Evolutionary conservation across 2,888 invertebrate species (phyloP).

Genomic region (Macropis europaea): DNA sequence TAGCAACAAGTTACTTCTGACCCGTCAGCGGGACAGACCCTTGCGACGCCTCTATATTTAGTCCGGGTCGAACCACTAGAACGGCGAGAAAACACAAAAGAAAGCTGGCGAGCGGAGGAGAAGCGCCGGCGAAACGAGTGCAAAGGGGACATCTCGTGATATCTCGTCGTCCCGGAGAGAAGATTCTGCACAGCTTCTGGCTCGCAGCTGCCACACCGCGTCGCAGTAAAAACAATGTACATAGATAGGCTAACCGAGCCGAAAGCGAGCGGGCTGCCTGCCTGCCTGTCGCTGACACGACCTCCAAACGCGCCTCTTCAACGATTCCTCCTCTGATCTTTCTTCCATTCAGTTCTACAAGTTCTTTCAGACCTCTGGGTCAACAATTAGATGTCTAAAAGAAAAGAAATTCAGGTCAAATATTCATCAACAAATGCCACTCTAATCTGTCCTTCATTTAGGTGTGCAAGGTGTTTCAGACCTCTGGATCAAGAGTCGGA

Average conservation of each 20-base stretch:
- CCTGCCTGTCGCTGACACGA: conserved; percentile 10
- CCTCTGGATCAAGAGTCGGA: too few species aligned
- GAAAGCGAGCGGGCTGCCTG: not conserved
- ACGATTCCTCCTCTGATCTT: too few species aligned
- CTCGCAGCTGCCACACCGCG: conserved; percentile 48
- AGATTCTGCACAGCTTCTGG: conserved; percentile 40
- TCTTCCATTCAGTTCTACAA: too few species aligned
- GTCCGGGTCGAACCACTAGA: conserved; percentile 63
- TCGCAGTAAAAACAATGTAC: conserved; percentile 40
- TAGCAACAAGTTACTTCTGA: conserved; percentile 73
- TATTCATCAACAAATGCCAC: too few species aligned
- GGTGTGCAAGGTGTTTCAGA: too few species aligned
- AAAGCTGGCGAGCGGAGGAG: conserved; percentile 38
- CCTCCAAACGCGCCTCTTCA: too few species aligned
- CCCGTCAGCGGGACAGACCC: conserved; percentile 64
- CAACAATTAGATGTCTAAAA: too few species aligned
- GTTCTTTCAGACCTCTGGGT: too few species aligned
- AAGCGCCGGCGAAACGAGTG: conserved; percentile 45
- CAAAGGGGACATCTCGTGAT: conserved; percentile 49
- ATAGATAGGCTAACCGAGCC: conserved; percentile 22
- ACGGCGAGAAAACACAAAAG: conserved; percentile 64
- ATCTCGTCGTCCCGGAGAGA: conserved; percentile 44
- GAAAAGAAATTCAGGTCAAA: too few species aligned
- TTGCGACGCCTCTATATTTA: conserved; percentile 67
- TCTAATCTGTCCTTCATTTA: too few species aligned